A percentile compares a stretch with the other conserved stretches of the same genome.
Evolutionary conservation across 2,113 vertebrate species (phyloP).

Genomic region (Poicephalus meyeri): DNA sequence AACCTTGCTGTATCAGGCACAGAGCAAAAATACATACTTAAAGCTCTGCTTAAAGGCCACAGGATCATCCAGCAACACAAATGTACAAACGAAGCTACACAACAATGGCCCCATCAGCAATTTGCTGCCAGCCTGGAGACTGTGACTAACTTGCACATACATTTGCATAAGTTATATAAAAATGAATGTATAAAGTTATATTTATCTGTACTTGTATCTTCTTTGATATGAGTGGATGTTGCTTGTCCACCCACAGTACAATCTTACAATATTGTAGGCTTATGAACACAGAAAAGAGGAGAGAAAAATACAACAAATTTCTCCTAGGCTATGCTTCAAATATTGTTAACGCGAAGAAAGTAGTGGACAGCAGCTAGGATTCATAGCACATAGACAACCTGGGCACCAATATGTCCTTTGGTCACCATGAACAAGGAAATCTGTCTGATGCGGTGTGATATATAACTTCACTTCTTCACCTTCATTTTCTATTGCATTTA

Average conservation of each 20-base stretch:
- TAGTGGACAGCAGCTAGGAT: neutral
- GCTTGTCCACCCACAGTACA: constrained; percentile 66
- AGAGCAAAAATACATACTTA: rapidly evolving
- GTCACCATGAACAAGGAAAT: neutral
- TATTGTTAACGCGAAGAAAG: neutral
- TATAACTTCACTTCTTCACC: neutral
- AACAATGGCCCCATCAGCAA: constrained; percentile 50
- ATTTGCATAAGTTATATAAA: constrained; percentile 70
- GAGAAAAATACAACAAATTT: constrained; percentile 46
- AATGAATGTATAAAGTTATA: constrained; percentile 66
- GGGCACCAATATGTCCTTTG: rapidly evolving
- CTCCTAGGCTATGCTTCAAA: constrained; percentile 9
- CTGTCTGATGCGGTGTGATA: neutral
- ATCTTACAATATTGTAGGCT: constrained; percentile 57
- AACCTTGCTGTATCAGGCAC: neutral
- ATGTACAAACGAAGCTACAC: neutral
- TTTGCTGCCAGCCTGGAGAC: constrained; percentile 64
- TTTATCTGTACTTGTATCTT: constrained; percentile 68
- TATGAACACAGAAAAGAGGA: constrained; percentile 44
- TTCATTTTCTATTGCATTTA: neutral
- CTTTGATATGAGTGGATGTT: constrained; percentile 65
- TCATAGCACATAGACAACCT: rapidly evolving
- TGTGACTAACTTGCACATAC: constrained; percentile 67
- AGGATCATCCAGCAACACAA: neutral
- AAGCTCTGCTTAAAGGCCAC: neutral